These are phyloP conservation scores for Lepeophtheirus salmonis DNA, from an alignment of 1,140 invertebrate species.

Conservation along the genomic window DNA sequence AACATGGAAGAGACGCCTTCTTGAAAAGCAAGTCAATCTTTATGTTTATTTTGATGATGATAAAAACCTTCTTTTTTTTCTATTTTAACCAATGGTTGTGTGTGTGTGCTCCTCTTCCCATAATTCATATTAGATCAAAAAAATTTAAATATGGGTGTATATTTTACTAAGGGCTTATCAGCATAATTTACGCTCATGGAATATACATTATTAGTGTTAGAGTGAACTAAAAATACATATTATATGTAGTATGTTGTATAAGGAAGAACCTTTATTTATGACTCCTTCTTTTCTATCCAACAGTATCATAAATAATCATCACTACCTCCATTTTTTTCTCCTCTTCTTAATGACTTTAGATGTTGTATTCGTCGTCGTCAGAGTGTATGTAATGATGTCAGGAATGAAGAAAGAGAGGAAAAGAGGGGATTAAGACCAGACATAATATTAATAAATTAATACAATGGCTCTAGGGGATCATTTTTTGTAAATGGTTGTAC, in stretches of 20 bases:
- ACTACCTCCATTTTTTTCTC: not conserved
- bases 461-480: too few species aligned
- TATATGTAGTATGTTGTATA: not conserved
- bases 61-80: too few species aligned
- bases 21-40: too few species aligned
- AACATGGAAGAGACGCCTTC: too few species aligned
- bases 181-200: not conserved
- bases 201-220: not conserved
- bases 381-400: not conserved
- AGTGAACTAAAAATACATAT: not conserved
- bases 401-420: not conserved
- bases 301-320: not conserved
- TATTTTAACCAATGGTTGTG: too few species aligned
- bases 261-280: not conserved
- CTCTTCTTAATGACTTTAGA: not conserved
- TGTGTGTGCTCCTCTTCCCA: too few species aligned
- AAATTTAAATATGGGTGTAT: too few species aligned
- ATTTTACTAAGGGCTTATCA: not conserved
- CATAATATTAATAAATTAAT: too few species aligned
- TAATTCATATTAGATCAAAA: too few species aligned
- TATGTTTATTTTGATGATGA: too few species aligned
- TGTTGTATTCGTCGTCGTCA: not conserved
- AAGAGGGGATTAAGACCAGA: not conserved
- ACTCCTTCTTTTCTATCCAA: not conserved
- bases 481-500: not conserved